Evolutionary conservation across 2,888 invertebrate genomes (phyloP).

Genomic region (Dorcus parallelipipedus): DNA sequence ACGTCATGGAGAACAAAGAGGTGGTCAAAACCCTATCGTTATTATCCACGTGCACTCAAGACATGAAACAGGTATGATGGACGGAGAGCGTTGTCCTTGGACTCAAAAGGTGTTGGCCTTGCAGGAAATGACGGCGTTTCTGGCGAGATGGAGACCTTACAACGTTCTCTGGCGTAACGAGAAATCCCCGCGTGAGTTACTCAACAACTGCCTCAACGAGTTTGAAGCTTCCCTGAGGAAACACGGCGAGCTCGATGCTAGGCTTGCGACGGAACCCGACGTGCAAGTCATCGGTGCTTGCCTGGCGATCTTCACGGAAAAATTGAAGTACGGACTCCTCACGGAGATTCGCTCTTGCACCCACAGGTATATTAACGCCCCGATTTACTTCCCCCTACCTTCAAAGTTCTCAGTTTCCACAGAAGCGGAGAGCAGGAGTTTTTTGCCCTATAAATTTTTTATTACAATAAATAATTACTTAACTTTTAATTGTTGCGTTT

Average conservation of each 20-base stretch:
- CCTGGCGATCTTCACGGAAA: conserved; percentile 76
- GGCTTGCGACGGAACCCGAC: conserved; percentile 70
- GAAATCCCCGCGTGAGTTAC: conserved; percentile 71
- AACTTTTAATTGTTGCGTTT: too few species aligned
- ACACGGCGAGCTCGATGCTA: conserved; percentile 73
- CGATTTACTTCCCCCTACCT: background rate
- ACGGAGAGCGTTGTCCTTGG: conserved; percentile 21
- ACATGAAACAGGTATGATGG: conserved; percentile 71
- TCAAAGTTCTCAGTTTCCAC: too few species aligned
- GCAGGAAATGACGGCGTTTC: conserved; percentile 76
- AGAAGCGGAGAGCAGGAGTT: too few species aligned
- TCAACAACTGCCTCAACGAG: conserved; percentile 69
- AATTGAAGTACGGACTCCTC: conserved; percentile 79
- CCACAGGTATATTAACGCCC: conserved; percentile 40
- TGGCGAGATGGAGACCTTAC: conserved; percentile 85
- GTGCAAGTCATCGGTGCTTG: conserved; percentile 67
- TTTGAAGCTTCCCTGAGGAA: conserved; percentile 72
- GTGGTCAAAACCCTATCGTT: conserved; percentile 81
- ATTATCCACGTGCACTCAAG: conserved; percentile 79
- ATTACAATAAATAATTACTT: too few species aligned
- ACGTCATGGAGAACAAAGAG: conserved; percentile 92
- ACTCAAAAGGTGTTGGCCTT: conserved; percentile 26
- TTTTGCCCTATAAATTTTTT: too few species aligned
- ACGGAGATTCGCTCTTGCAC: conserved; percentile 74
- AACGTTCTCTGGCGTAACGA: conserved; percentile 85